Evolutionary conservation across 2,797 vertebrate species (phyloP), one percentile per base, ranked within the genome.

Genomic region (Rhinella marina): DNA sequence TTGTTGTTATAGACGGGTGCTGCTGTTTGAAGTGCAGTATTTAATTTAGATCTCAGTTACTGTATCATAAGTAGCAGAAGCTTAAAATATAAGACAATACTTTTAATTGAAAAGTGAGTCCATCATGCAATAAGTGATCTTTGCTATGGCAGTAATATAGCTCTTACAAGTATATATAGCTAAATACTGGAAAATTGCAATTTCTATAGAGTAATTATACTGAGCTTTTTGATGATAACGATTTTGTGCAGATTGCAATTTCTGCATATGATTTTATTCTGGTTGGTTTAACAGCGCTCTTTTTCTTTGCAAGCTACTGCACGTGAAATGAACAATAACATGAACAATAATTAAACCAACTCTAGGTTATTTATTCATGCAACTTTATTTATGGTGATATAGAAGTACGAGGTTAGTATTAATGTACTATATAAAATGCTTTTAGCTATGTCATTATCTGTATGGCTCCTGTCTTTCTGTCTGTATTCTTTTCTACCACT

Each of bases 161-260:
- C n/a, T 83, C 81, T 72, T 83, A 72, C 57, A 72, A 83, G 10
- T 32, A 70, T 83, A 84, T 41, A 73, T 83, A 83, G 25, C 19
- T 83, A 84, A 72, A 57, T 79, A 41, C 59, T 52, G 41, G 61
- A 86, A 56, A 79, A 66, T 66, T 78, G 19, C 17, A 73, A 84
- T 72, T 84, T 19, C 19, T 73, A n/a, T 41, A 52, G 62, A 66
- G 48, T 82, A 84, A 84, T 84, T 84, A 84, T n/a, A 73, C 27
- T 56, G 29, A 72, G n/a, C 29, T 19, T 61, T 84, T 41, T 75
- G 50, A 68, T 82, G 25, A 85, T 75, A 76, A 62, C 32, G 61
- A 7, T 73, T 57, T 62, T 62, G 66, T 48, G 57, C 72, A 75
- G 25, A 72, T n/a, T 48, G 17, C 41, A 32, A 73, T 59, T 62